Evolutionary conservation across 1,140 invertebrate genomes (phyloP).

Genomic region (Pseudomyrmex pallidus): DNA sequence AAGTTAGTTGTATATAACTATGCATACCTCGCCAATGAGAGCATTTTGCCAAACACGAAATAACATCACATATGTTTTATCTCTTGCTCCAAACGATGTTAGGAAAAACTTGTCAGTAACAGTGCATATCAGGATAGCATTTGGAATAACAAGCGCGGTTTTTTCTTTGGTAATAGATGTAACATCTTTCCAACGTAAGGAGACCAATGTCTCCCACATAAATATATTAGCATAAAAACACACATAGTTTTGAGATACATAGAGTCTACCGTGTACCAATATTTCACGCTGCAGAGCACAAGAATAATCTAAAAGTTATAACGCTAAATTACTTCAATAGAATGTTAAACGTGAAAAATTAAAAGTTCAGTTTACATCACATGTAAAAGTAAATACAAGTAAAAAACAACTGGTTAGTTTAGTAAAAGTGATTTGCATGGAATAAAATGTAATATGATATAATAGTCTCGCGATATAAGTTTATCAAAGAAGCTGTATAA

Average conservation of each 20-base stretch:
- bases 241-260: slow-evolving; percentile 96
- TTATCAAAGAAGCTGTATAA: no score
- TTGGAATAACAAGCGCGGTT: slow-evolving; percentile 96
- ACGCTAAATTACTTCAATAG: slow-evolving; percentile 1
- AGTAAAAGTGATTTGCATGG: not conserved
- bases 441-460: slow-evolving; percentile 26
- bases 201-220: slow-evolving; percentile 95
- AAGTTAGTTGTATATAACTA: slow-evolving; percentile 41
- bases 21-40: slow-evolving; percentile 92
- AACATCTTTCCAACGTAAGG: slow-evolving; percentile 94
- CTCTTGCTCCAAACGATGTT: slow-evolving; percentile 95
- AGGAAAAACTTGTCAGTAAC: slow-evolving; percentile 96
- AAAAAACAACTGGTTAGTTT: slow-evolving; percentile 7
- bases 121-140: slow-evolving; percentile 95
- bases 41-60: slow-evolving; percentile 98
- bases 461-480: not conserved
- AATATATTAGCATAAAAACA: slow-evolving; percentile 99
- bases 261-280: slow-evolving; percentile 95
- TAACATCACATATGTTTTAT: slow-evolving; percentile 97
- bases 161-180: slow-evolving; percentile 97
- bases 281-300: slow-evolving; percentile 98
- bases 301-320: slow-evolving; percentile 92
- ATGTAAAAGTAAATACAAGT: slow-evolving; percentile 1
- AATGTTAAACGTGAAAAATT: slow-evolving; percentile 4
- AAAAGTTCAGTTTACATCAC: not conserved